Percentiles rank a stretch among this genome's conserved stretches.
These are phyloP conservation scores for Clarias macrocephalus DNA, from an alignment of 2,113 vertebrate genomes.

Conservation along the genomic window DNA sequence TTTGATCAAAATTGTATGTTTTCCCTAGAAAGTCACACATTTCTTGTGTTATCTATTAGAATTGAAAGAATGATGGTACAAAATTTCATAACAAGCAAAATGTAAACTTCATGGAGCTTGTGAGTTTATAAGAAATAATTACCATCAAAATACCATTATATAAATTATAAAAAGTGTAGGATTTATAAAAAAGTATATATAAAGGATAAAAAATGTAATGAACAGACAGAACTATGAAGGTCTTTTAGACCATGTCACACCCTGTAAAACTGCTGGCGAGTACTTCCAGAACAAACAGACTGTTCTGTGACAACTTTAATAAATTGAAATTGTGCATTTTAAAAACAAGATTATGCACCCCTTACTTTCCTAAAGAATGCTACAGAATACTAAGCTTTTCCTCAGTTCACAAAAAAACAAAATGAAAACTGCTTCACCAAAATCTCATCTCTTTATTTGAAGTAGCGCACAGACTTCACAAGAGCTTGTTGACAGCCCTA, in stretches of 20 bases:
- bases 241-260: neutral
- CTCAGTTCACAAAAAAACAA: neutral
- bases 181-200: no score
- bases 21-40: neutral
- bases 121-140: neutral
- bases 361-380: neutral
- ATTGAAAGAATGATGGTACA: neutral
- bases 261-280: neutral
- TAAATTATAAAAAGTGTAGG: no score
- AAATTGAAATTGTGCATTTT: neutral
- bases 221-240: neutral
- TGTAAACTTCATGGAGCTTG: neutral
- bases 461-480: constrained; percentile 1
- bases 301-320: neutral
- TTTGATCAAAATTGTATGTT: neutral
- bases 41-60: neutral
- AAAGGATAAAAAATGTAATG: neutral
- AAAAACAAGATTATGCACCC: neutral
- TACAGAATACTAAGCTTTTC: neutral
- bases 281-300: neutral
- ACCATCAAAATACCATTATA: neutral
- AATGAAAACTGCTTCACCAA: neutral
- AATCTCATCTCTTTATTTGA: neutral
- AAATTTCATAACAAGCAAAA: neutral
- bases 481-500: constrained; percentile 37